These are phyloP conservation scores for Masnerella sp. DNA, from an alignment of 2,888 invertebrate species.

Conservation along the genomic window DNA sequence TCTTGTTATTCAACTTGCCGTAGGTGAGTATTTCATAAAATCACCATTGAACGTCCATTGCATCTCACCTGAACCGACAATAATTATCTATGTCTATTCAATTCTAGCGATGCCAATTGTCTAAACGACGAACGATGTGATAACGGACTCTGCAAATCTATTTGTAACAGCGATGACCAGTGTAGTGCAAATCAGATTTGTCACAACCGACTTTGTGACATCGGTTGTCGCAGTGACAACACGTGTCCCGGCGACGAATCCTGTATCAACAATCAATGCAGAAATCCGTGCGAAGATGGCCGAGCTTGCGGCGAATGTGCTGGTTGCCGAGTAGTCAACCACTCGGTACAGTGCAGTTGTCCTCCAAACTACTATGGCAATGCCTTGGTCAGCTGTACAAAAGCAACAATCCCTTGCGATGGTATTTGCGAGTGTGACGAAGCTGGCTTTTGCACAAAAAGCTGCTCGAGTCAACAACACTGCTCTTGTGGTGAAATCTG, in stretches of 20 bases:
- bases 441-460: constrained; percentile 86
- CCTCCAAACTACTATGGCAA: constrained; percentile 89
- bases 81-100: constrained; percentile 1
- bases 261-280: constrained; percentile 90
- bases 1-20: constrained; percentile 88
- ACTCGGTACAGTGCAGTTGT: constrained; percentile 92
- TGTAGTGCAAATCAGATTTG: constrained; percentile 91
- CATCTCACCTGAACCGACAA: background rate
- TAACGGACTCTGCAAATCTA: constrained; percentile 87
- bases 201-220: constrained; percentile 89
- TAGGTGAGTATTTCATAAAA: constrained; percentile 79
- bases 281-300: constrained; percentile 87
- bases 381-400: constrained; percentile 87
- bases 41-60: no score
- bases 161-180: constrained; percentile 91
- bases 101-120: constrained; percentile 86
- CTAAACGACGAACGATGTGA: constrained; percentile 92
- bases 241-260: constrained; percentile 87
- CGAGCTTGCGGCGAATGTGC: constrained; percentile 91
- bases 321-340: constrained; percentile 88
- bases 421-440: constrained; percentile 89
- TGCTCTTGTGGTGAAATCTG: constrained; percentile 92
- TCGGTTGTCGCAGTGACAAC: constrained; percentile 91
- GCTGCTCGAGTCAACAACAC: constrained; percentile 83
- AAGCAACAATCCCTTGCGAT: constrained; percentile 85